Base-by-base conservation (phyloP, 2,888 invertebrate genomes). In the Phortica okadai region DNA sequence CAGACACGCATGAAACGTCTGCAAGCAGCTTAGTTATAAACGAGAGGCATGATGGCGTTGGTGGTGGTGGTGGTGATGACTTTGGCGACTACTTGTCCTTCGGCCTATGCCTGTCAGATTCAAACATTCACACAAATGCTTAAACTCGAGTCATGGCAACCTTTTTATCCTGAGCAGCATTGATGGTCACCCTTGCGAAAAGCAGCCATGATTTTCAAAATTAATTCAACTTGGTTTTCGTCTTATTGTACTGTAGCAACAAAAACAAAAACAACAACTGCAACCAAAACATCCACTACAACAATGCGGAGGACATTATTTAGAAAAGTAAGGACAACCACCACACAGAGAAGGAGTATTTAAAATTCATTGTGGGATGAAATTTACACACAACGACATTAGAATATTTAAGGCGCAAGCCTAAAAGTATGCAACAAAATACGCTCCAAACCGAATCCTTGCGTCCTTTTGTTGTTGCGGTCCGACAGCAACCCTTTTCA, bases 181-280 rank as follows among this genome's bases (percentile, higher is more conserved):
- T 7, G 42, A 21, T 74, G 74, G 62, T 73, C 80, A 77, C 78
- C 76, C 75, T 70, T 62, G 72, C 77, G 79, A 67, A 77, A 76
- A 84, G 84, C 87, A 80, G 87, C 88, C 88, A 89, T 89, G 88
- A 89, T 89, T 89, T 89, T 83, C 83, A 79, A 88, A 89, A 89
- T 89, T 88, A 87, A 89, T 87, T 86, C 89, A 87, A 82, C 88
- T 84, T 88, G 84, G 84, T 85, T 86, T 80, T 86, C 83, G 82
- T 86, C 86, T 88, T 88, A 82, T 79, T 70, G 79, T 69, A 42
- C 41, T 69, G 73, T 77, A 42, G 67, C 64, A 59, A 73, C 58
- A 54, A 70, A n/a, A 59, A 73, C 58, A 54, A 70, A n/a, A 74
- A 58, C 59, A 70, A 58, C 56, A 70, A 45, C 42, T 42, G 41